Conservation (phyloP, 2,113 vertebrate genomes). For the Chaetops frenatus region DNA sequence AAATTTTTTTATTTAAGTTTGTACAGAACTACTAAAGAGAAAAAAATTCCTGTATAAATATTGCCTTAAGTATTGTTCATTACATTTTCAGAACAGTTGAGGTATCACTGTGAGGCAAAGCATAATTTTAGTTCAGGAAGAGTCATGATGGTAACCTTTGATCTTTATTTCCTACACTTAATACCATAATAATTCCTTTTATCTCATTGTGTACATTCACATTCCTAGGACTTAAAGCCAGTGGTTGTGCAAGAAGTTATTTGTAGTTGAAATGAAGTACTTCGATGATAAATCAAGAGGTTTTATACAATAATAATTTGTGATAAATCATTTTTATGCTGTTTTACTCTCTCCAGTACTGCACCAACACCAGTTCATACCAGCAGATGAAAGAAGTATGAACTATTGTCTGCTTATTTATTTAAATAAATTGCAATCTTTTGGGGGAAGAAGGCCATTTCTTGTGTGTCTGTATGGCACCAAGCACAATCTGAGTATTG, state of each 20-base stretch:
- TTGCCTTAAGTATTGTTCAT: not conserved
- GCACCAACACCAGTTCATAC: not conserved
- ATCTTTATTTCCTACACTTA: slow-evolving; percentile 60
- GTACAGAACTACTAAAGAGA: not conserved
- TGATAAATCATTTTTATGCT: slow-evolving; percentile 41
- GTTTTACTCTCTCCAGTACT: not conserved
- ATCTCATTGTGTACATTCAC: slow-evolving; percentile 21
- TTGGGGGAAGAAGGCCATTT: not conserved
- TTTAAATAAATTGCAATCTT: not conserved
- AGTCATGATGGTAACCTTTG: slow-evolving; percentile 44
- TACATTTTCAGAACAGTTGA: slow-evolving; percentile 11
- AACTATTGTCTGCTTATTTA: not conserved
- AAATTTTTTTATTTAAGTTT: not conserved
- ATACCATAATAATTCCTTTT: slow-evolving; percentile 51
- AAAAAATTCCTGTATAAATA: not conserved
- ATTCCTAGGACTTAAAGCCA: slow-evolving; percentile 35
- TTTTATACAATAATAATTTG: not conserved
- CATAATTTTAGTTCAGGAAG: slow-evolving; percentile 33
- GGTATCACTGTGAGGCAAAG: slow-evolving; percentile 30
- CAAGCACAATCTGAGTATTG: not conserved
- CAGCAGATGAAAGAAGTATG: not conserved
- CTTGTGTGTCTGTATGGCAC: not conserved
- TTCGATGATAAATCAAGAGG: slow-evolving; percentile 35
- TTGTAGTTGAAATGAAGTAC: slow-evolving; percentile 41
- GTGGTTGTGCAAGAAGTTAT: slow-evolving; percentile 39